These are phyloP conservation scores for Sebastes kiyomatsui DNA, from an alignment of 2,797 vertebrate species.

Conservation along the genomic window DNA sequence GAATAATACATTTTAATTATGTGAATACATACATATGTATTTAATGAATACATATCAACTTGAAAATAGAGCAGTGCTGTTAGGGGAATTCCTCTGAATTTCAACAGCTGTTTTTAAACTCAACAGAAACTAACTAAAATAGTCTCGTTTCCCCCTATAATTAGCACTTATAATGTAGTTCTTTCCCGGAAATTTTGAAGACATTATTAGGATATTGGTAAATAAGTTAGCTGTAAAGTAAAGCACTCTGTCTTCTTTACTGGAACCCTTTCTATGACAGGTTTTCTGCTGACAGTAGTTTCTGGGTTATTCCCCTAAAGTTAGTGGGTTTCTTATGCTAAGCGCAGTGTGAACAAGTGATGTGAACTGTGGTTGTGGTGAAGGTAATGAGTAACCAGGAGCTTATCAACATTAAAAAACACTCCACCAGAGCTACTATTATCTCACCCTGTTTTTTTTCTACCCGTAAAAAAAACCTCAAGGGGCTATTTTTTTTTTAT, in stretches of 20 bases:
- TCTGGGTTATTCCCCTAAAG: constrained; percentile 10
- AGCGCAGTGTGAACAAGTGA: constrained; percentile 23
- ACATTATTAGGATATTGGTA: neutral
- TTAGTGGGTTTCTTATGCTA: neutral
- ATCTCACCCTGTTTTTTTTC: neutral
- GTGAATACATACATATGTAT: too few relatives aligned
- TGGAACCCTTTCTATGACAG: neutral
- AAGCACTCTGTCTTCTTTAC: neutral
- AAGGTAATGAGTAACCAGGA: constrained; percentile 39
- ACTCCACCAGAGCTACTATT: neutral
- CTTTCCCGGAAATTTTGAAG: neutral
- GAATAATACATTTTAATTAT: neutral
- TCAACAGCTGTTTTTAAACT: neutral
- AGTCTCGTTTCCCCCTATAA: neutral
- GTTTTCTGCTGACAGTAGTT: constrained; percentile 6
- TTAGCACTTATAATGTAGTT: neutral
- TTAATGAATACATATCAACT: neutral
- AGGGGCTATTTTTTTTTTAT: neutral
- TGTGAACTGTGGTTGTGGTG: constrained; percentile 35
- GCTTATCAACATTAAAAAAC: constrained; percentile 20
- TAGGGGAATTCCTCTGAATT: neutral
- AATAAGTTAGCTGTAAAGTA: neutral
- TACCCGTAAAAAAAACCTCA: constrained; percentile 25
- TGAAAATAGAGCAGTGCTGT: neutral
- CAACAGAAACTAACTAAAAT: neutral